Evolutionary conservation across 2,888 invertebrate species (phyloP).

Genomic region (Lasioglossum malachurum): DNA sequence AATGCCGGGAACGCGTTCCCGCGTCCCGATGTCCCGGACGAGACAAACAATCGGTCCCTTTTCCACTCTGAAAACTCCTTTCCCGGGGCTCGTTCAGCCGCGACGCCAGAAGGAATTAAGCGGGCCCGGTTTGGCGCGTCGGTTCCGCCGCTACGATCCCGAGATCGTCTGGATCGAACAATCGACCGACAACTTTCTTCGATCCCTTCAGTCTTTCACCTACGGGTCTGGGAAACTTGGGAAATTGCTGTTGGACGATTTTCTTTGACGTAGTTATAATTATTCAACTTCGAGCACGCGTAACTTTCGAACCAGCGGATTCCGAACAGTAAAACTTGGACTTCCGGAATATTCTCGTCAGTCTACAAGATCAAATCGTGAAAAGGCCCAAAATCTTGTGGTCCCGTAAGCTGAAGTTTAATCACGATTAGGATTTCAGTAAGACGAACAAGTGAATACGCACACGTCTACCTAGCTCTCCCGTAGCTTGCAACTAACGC

Average conservation of each 20-base stretch:
- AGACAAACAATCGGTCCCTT: conserved; percentile 17
- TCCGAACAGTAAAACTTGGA: no score
- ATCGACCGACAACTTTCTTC: neutral
- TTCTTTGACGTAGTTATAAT: neutral
- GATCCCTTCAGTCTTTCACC: neutral
- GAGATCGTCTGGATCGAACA: neutral
- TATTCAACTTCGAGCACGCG: no score
- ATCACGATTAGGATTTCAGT: neutral
- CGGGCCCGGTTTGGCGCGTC: conserved; percentile 3
- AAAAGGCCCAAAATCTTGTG: no score
- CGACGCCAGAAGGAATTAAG: conserved; percentile 14
- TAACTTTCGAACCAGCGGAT: no score
- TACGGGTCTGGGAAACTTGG: neutral
- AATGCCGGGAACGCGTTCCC: conserved; percentile 31
- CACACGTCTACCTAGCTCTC: neutral
- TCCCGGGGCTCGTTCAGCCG: neutral
- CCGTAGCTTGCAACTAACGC: neutral
- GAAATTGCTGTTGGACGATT: neutral
- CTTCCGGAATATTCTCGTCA: no score
- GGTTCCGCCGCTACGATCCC: neutral
- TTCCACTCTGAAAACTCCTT: conserved; percentile 24
- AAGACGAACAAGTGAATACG: no score
- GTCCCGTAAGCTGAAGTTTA: no score
- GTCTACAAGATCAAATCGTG: rapidly evolving
- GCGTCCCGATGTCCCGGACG: conserved; percentile 16